phyloP scores from a whole-genome alignment of 2,888 invertebrate species.

The Hoplodrina blanda region DNA sequence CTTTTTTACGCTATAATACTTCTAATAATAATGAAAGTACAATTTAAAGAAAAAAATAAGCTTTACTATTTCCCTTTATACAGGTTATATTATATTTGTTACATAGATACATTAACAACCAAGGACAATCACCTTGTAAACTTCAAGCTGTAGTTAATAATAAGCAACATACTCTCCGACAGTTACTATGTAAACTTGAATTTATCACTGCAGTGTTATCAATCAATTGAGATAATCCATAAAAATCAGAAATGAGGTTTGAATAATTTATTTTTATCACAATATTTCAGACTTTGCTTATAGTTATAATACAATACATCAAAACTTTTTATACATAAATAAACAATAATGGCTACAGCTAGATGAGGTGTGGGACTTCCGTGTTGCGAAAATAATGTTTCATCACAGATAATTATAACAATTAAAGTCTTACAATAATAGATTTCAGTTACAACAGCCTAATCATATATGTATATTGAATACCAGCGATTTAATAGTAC shows the following conservation, averaged over 20 bases:
- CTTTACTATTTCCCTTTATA: conserved; percentile 24
- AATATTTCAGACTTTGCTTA: conserved; percentile 82
- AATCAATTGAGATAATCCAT: conserved; percentile 49
- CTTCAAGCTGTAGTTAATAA: conserved; percentile 35
- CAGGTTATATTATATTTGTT: conserved; percentile 20
- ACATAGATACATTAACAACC: conserved; percentile 33
- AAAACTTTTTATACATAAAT: conserved; percentile 71
- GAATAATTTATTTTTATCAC: conserved; percentile 82
- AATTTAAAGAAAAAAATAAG: conserved; percentile 27
- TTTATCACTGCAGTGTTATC: conserved; percentile 62
- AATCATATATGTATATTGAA: conserved; percentile 40
- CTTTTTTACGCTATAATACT: conserved; percentile 40
- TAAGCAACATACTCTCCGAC: conserved; percentile 33
- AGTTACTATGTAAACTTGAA: conserved; percentile 52
- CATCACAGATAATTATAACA: conserved; percentile 78
- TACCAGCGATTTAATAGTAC: conserved; percentile 46
- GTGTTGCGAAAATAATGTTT: conserved; percentile 66
- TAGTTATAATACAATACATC: conserved; percentile 68
- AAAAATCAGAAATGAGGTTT: conserved; percentile 72
- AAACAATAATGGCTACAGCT: conserved; percentile 70
- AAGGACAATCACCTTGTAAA: conserved; percentile 33
- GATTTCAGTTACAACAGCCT: conserved; percentile 60
- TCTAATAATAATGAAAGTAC: conserved; percentile 38
- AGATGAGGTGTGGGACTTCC: conserved; percentile 67
- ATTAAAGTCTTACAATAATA: conserved; percentile 61